phyloP scores from a whole-genome alignment of 1,140 invertebrate species.

The Pachypeltis micranthus region DNA sequence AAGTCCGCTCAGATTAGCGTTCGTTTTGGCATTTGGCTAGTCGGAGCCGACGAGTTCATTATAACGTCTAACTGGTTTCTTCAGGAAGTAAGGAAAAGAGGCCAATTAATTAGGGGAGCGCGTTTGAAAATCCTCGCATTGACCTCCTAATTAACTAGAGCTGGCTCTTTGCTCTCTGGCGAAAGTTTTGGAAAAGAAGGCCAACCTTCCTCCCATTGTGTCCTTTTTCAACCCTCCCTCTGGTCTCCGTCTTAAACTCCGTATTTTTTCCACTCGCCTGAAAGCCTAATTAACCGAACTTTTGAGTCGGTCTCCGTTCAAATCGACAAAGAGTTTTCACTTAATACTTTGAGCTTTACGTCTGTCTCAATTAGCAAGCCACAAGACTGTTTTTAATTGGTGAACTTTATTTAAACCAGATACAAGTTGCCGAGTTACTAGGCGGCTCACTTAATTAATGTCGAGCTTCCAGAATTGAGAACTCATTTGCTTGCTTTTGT shows the following conservation, averaged over 20 bases:
- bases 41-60: no score
- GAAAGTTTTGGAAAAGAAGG: background rate
- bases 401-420: slow-evolving; percentile 2
- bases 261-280: slow-evolving; percentile 4
- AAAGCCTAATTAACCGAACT: slow-evolving; percentile 10
- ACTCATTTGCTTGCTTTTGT: background rate
- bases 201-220: background rate
- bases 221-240: background rate
- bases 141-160: background rate
- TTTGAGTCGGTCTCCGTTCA: background rate
- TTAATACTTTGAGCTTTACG: slow-evolving; percentile 9
- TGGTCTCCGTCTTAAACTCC: background rate
- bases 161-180: background rate
- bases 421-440: background rate
- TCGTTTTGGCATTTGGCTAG: no score
- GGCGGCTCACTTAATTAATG: background rate
- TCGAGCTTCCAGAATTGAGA: background rate
- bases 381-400: slow-evolving; percentile 9
- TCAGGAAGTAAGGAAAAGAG: background rate
- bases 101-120: background rate
- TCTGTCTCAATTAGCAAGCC: slow-evolving; percentile 9
- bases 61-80: no score
- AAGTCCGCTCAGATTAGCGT: no score
- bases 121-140: background rate
- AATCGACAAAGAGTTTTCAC: slow-evolving; percentile 8